These are phyloP conservation scores for Drosophila parabipectinata DNA, from an alignment of 1,140 invertebrate species.

Conservation along the genomic window DNA sequence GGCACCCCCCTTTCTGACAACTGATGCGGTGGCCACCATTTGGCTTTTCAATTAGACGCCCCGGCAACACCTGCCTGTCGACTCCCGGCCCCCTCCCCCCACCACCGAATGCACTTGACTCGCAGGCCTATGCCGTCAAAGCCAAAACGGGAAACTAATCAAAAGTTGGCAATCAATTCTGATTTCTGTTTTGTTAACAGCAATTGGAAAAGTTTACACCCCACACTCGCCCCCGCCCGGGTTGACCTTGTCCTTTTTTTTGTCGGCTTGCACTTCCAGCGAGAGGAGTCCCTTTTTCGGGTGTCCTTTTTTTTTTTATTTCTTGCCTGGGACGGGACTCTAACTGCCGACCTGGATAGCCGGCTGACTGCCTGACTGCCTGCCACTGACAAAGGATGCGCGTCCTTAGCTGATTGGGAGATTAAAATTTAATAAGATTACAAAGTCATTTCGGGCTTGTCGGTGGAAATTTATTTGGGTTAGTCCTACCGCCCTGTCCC, in stretches of 20 bases:
- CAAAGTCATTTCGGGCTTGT: slow-evolving; percentile 46
- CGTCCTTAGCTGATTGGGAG: slow-evolving; percentile 49
- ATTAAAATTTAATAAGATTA: slow-evolving; percentile 63
- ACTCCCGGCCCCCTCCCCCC: too few species aligned
- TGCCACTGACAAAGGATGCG: slow-evolving; percentile 37
- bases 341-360: too few species aligned
- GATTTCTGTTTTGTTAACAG: slow-evolving; percentile 46
- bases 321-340: neutral
- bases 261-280: neutral
- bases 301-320: slow-evolving; percentile 8
- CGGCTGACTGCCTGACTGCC: neutral
- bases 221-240: neutral
- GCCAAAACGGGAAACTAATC: slow-evolving; percentile 38
- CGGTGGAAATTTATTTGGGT: slow-evolving; percentile 23
- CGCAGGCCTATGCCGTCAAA: slow-evolving; percentile 1
- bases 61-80: slow-evolving; percentile 23
- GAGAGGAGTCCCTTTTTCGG: slow-evolving; percentile 20
- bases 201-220: slow-evolving; percentile 47
- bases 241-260: neutral
- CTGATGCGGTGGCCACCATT: slow-evolving; percentile 31
- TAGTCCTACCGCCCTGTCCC: neutral
- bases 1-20: slow-evolving; percentile 18
- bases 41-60: slow-evolving; percentile 51
- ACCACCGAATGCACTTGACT: slow-evolving; percentile 3
- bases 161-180: slow-evolving; percentile 60